Evolutionary conservation across 2,888 invertebrate genomes (phyloP).

Genomic region (Seira ritae): DNA sequence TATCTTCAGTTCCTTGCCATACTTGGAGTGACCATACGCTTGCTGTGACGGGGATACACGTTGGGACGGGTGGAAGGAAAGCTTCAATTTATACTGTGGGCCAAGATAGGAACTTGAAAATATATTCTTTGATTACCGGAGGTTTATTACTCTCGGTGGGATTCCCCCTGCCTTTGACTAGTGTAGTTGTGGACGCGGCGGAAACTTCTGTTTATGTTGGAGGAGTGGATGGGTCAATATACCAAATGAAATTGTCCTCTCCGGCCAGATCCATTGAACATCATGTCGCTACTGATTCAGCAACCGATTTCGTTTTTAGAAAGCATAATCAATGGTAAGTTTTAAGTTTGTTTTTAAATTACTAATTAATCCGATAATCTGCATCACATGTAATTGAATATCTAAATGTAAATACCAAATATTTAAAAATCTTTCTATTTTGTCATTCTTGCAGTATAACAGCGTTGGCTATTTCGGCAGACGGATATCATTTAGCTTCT

Average conservation of each 20-base stretch:
- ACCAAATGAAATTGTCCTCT: constrained; percentile 82
- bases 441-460: constrained; percentile 79
- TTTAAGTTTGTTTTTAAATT: not conserved
- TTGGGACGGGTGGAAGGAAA: constrained; percentile 84
- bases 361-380: not conserved
- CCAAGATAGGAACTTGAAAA: constrained; percentile 87
- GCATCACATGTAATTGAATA: not conserved
- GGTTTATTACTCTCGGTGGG: constrained; percentile 84
- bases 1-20: constrained; percentile 79
- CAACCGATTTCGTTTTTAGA: constrained; percentile 78
- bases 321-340: constrained; percentile 80
- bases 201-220: constrained; percentile 87
- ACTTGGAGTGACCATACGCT: constrained; percentile 88
- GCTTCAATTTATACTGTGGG: constrained; percentile 87
- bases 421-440: not conserved
- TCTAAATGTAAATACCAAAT: too few species aligned
- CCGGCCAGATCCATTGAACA: constrained; percentile 83
- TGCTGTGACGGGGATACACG: constrained; percentile 86
- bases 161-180: constrained; percentile 83
- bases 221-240: constrained; percentile 83
- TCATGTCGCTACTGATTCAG: constrained; percentile 80
- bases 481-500: constrained; percentile 84
- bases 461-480: constrained; percentile 84
- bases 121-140: constrained; percentile 86
- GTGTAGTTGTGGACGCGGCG: constrained; percentile 82